A percentile compares a stretch with the other conserved stretches of the same genome.
These are phyloP conservation scores for Ectropis grisescens DNA, from an alignment of 1,140 invertebrate genomes.

Conservation along the genomic window DNA sequence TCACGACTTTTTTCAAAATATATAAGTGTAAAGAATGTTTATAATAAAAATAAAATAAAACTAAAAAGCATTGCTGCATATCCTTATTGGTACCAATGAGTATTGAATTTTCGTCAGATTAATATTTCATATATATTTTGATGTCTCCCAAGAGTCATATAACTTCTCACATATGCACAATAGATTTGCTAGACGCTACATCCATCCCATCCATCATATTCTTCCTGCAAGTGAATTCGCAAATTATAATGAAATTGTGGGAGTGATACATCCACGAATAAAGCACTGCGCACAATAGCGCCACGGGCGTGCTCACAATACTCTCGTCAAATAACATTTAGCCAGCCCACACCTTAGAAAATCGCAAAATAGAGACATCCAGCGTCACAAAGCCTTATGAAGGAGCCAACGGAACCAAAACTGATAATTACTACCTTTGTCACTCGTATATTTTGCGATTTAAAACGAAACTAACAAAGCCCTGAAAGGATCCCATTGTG, in stretches of 20 bases:
- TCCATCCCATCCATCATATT: constrained; percentile 54
- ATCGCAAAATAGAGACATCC: constrained; percentile 67
- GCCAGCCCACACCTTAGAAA: constrained; percentile 67
- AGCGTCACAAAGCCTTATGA: constrained; percentile 40
- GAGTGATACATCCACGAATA: constrained; percentile 56
- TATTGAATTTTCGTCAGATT: too few relatives aligned
- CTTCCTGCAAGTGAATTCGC: constrained; percentile 51
- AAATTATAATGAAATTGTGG: constrained; percentile 60
- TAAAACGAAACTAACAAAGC: constrained; percentile 31
- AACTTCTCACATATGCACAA: constrained; percentile 40
- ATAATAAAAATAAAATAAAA: too few relatives aligned
- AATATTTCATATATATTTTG: too few relatives aligned
- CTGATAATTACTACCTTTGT: constrained; percentile 63
- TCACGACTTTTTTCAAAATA: too few relatives aligned
- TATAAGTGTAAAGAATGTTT: too few relatives aligned
- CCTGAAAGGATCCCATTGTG: constrained; percentile 14
- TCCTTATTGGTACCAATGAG: too few relatives aligned
- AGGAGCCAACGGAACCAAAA: constrained; percentile 47
- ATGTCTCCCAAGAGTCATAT: constrained; percentile 56
- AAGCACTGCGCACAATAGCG: constrained; percentile 42
- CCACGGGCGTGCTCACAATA: constrained; percentile 55
- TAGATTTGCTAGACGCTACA: constrained; percentile 20
- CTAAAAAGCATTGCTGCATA: too few relatives aligned
- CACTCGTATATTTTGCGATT: constrained; percentile 35
- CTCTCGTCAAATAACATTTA: constrained; percentile 68